Conservation (phyloP, 92 coral and sea anemone species). For the Umimayanthus kanabou region DNA sequence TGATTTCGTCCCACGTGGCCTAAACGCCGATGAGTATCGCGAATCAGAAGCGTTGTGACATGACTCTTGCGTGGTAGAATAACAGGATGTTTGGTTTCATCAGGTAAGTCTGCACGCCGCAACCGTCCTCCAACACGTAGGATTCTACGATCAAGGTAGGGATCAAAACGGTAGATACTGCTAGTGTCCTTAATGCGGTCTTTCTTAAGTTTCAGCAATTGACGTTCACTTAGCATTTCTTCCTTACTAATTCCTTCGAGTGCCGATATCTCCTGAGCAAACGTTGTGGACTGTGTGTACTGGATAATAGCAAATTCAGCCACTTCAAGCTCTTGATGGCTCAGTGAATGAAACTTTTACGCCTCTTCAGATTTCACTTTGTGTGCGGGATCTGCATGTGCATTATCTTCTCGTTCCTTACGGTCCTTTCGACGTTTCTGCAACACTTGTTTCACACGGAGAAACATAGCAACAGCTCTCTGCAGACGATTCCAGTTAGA, state of each 20-base stretch:
- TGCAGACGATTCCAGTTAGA: conserved; percentile 57
- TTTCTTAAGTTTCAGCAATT: conserved; percentile 37
- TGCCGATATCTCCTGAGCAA: conserved; percentile 43
- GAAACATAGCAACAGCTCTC: conserved; percentile 54
- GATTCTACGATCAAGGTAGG: conserved; percentile 55
- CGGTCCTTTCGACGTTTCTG: conserved; percentile 41
- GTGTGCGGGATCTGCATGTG: conserved; percentile 6
- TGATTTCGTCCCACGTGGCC: conserved; percentile 76
- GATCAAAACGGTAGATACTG: conserved; percentile 60
- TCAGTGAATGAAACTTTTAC: conserved; percentile 44
- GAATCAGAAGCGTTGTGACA: conserved; percentile 56
- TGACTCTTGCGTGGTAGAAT: conserved; percentile 64
- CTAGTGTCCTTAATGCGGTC: conserved; percentile 45
- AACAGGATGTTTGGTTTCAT: conserved; percentile 58
- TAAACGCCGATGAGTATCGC: conserved; percentile 42
- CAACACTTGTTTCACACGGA: conserved; percentile 46
- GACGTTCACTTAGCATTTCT: conserved; percentile 6
- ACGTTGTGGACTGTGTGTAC: conserved; percentile 46
- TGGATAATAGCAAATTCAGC: conserved; percentile 53
- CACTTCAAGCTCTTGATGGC: conserved; percentile 44
- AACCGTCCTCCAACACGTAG: conserved; percentile 74
- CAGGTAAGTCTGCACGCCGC: conserved; percentile 59
- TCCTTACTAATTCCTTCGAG: conserved; percentile 22
- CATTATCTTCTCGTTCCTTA: conserved; percentile 12
- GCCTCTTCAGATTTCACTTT: conserved; percentile 13